These are phyloP conservation scores for Zaprionus gabonicus DNA, from an alignment of 1,140 invertebrate genomes.

Conservation along the genomic window DNA sequence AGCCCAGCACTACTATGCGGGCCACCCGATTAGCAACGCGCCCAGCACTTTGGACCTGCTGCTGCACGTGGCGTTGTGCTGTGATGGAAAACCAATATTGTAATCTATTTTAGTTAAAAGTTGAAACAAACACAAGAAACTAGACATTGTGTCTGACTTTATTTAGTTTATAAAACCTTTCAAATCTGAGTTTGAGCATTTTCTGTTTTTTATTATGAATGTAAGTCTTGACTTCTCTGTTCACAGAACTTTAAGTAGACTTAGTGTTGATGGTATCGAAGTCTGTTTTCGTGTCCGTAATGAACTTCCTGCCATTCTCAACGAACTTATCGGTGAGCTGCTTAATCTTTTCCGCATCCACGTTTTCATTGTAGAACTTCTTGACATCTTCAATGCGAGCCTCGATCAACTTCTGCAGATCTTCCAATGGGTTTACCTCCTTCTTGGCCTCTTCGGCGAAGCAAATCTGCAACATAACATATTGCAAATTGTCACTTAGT, in stretches of 20 bases:
- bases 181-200: background rate
- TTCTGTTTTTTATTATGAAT: background rate
- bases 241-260: conserved; percentile 1
- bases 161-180: background rate
- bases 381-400: background rate
- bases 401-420: background rate
- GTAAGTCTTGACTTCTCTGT: background rate
- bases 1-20: background rate
- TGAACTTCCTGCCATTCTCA: conserved; percentile 6
- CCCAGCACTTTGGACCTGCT: background rate
- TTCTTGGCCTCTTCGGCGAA: conserved; percentile 15
- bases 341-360: conserved; percentile 3
- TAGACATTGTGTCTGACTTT: background rate
- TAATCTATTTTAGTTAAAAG: background rate
- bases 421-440: background rate
- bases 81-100: background rate
- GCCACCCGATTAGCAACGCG: background rate
- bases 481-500: background rate
- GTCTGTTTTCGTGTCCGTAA: background rate
- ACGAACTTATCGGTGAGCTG: background rate
- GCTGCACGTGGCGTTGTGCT: background rate
- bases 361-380: background rate
- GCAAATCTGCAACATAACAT: conserved; percentile 6
- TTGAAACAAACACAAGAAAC: background rate
- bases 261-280: background rate